Evolutionary conservation across 2,113 vertebrate genomes (phyloP).

Genomic region (Psephotus haematonotus): DNA sequence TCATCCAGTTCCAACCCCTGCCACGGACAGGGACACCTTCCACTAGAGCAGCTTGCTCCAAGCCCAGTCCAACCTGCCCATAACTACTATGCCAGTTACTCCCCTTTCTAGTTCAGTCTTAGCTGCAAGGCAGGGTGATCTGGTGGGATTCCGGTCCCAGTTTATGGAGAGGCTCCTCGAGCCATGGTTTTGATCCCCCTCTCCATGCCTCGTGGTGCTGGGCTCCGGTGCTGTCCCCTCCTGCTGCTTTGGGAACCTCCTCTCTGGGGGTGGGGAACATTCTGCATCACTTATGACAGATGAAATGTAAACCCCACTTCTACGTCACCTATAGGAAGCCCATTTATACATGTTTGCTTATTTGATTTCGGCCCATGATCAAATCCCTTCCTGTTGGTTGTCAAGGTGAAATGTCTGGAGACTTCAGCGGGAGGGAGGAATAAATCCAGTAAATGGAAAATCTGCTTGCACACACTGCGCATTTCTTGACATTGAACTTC

Average conservation of each 20-base stretch:
- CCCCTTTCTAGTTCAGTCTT: not conserved
- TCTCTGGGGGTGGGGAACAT: not conserved
- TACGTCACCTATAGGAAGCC: not conserved
- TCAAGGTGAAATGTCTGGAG: not conserved
- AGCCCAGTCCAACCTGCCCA: no score
- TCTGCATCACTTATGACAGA: not conserved
- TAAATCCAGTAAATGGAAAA: not conserved
- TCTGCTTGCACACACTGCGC: rapidly evolving
- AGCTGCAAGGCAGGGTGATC: not conserved
- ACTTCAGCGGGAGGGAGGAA: not conserved
- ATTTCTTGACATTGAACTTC: not conserved
- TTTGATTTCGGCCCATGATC: not conserved
- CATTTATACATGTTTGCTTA: not conserved
- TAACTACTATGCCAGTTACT: not conserved
- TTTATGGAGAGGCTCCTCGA: not conserved
- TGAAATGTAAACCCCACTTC: not conserved
- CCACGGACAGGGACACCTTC: not conserved
- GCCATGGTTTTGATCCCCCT: not conserved
- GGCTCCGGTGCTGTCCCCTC: not conserved
- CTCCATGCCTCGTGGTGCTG: not conserved
- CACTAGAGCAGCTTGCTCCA: not conserved
- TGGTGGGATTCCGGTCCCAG: not conserved
- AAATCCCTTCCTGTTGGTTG: not conserved
- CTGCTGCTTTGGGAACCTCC: not conserved
- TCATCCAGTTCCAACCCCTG: not conserved